phyloP scores from a whole-genome alignment of 2,113 vertebrate species.

The Notechis scutatus region DNA sequence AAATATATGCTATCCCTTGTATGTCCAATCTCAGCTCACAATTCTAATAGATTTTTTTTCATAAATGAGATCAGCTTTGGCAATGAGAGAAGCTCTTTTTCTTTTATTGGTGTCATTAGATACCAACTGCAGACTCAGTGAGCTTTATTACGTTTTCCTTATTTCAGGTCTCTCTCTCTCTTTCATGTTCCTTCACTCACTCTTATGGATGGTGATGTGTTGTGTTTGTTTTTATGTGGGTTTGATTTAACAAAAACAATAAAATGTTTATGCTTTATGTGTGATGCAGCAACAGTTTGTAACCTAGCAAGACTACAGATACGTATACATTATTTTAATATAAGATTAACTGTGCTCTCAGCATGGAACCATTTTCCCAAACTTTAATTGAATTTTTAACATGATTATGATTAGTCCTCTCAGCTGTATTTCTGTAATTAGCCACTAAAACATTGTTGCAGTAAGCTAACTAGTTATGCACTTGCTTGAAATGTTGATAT shows the following conservation, averaged over 20 bases:
- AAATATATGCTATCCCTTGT: not conserved
- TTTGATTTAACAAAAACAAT: slow-evolving; percentile 20
- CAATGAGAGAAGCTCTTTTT: not conserved
- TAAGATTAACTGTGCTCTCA: slow-evolving; percentile 26
- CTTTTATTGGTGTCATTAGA: not conserved
- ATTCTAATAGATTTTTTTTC: not conserved
- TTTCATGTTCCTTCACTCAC: not conserved
- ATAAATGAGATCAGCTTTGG: not conserved
- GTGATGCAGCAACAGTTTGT: slow-evolving; percentile 30
- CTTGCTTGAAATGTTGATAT: slow-evolving; percentile 16
- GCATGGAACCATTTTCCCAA: slow-evolving; percentile 30
- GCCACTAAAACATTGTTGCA: slow-evolving; percentile 4
- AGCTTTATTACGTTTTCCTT: not conserved
- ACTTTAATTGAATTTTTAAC: slow-evolving; percentile 25
- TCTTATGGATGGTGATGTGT: not conserved
- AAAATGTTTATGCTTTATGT: slow-evolving; percentile 14
- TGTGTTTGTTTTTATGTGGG: not conserved
- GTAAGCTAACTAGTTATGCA: not conserved
- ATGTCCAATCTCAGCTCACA: not conserved
- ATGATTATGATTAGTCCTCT: slow-evolving; percentile 6
- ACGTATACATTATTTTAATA: slow-evolving; percentile 31
- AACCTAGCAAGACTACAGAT: slow-evolving; percentile 41
- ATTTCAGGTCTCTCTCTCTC: not conserved
- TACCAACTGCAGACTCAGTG: not conserved
- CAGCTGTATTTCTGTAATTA: slow-evolving; percentile 5